Percentiles rank a stretch among this genome's conserved stretches.
These are phyloP conservation scores for Ectropis crepuscularia DNA, from an alignment of 2,888 invertebrate species.

Conservation along the genomic window DNA sequence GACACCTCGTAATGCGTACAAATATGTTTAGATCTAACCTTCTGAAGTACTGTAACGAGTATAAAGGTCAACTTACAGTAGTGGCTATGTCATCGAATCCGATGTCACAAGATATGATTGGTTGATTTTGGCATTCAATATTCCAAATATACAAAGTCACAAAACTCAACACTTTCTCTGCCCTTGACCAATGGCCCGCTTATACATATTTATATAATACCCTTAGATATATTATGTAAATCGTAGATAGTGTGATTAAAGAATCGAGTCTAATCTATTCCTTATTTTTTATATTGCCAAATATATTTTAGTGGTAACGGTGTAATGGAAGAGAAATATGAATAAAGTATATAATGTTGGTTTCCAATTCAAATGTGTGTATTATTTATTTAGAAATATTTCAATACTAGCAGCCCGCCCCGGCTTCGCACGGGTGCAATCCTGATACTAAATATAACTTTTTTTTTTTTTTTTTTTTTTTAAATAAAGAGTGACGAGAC, in stretches of 20 bases:
- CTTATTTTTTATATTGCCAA: conserved; percentile 84
- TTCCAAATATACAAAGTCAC: background rate
- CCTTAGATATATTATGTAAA: conserved; percentile 58
- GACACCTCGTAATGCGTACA: too few species aligned
- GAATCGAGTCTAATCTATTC: conserved; percentile 79
- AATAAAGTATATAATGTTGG: conserved; percentile 76
- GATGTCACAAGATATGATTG: background rate
- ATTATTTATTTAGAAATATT: conserved; percentile 9
- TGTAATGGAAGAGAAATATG: conserved; percentile 72
- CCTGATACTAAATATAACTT: too few species aligned
- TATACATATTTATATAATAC: conserved; percentile 49
- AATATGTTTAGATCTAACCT: too few species aligned
- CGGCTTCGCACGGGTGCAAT: too few species aligned
- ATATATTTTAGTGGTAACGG: conserved; percentile 80
- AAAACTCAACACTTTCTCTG: background rate
- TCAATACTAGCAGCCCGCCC: background rate
- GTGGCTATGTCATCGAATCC: too few species aligned
- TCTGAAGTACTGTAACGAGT: too few species aligned
- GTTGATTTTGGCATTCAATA: background rate
- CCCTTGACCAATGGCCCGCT: conserved; percentile 10
- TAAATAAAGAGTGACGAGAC: too few species aligned
- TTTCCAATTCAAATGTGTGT: conserved; percentile 64
- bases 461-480: too few species aligned
- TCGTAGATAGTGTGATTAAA: conserved; percentile 73
- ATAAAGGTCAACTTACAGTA: too few species aligned